These are phyloP conservation scores for Drosophila cognata DNA, from an alignment of 2,888 invertebrate species.

Conservation along the genomic window DNA sequence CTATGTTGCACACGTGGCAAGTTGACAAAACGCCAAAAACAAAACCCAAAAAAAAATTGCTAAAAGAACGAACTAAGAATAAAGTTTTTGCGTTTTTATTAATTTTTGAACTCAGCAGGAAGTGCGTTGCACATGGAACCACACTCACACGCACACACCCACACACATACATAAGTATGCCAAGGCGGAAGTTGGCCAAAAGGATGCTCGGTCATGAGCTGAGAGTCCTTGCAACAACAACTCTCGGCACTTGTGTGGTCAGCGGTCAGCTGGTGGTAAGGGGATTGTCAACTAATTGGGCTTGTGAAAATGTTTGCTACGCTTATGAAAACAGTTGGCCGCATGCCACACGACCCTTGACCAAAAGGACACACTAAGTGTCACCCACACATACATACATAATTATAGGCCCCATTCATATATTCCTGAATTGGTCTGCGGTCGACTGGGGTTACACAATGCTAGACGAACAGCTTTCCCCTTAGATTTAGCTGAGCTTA, in stretches of 20 bases:
- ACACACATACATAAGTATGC: conserved; percentile 36
- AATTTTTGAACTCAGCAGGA: conserved; percentile 68
- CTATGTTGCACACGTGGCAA: conserved; percentile 68
- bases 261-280: conserved; percentile 54
- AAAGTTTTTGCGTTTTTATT: conserved; percentile 75
- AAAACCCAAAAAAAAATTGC: conserved; percentile 16
- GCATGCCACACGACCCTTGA: conserved; percentile 76
- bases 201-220: conserved; percentile 21
- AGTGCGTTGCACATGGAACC: not conserved
- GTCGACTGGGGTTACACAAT: not conserved
- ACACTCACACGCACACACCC: conserved; percentile 5
- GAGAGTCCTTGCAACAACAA: conserved; percentile 27
- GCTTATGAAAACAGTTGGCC: conserved; percentile 78
- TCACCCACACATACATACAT: conserved; percentile 31
- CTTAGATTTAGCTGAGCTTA: not conserved
- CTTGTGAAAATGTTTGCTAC: conserved; percentile 79
- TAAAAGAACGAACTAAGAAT: conserved; percentile 23
- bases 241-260: conserved; percentile 70
- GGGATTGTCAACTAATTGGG: conserved; percentile 71
- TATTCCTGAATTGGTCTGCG: conserved; percentile 14
- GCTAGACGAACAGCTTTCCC: not conserved
- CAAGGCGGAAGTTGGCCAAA: conserved; percentile 36
- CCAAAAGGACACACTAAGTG: conserved; percentile 67
- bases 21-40: conserved; percentile 71
- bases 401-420: conserved; percentile 34